A percentile compares a stretch with the other conserved stretches of the same genome.
phyloP scores from a whole-genome alignment of 2,113 vertebrate species.

The Ibidorhyncha struthersii region DNA sequence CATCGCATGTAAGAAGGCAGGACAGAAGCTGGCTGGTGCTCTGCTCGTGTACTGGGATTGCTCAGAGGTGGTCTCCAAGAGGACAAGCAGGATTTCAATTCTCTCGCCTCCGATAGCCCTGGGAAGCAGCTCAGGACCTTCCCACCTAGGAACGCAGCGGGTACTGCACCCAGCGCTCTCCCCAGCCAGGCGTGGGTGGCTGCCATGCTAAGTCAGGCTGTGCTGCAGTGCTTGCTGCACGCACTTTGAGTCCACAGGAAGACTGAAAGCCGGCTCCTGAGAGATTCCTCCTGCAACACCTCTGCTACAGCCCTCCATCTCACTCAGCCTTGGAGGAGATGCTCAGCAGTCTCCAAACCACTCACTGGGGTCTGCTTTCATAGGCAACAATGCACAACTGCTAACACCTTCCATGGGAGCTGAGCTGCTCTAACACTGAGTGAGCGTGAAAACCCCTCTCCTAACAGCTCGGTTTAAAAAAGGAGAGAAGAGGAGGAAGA shows the following conservation, averaged over 20 bases:
- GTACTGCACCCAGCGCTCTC: not conserved
- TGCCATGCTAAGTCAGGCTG: not conserved
- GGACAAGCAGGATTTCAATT: not conserved
- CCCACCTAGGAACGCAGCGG: fast-evolving
- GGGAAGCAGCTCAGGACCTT: not conserved
- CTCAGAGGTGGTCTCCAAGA: not conserved
- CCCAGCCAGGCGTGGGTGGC: fast-evolving
- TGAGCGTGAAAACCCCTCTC: not conserved
- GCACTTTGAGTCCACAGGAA: fast-evolving
- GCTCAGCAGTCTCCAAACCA: fast-evolving
- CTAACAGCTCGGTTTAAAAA: not conserved
- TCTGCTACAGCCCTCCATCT: not conserved
- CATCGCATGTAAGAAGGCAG: not conserved
- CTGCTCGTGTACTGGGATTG: fast-evolving
- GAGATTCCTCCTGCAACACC: not conserved
- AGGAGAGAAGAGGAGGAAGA: not conserved
- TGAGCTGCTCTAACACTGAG: fast-evolving
- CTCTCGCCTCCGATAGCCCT: fast-evolving
- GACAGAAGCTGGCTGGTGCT: not conserved
- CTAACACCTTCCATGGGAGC: not conserved
- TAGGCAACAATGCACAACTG: fast-evolving
- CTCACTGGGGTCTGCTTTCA: not conserved
- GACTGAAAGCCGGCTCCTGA: not conserved
- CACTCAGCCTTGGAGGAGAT: not conserved
- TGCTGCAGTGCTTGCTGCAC: not conserved